phyloP scores from a whole-genome alignment of 2,113 vertebrate species.

The Dipodomys ordii region DNA sequence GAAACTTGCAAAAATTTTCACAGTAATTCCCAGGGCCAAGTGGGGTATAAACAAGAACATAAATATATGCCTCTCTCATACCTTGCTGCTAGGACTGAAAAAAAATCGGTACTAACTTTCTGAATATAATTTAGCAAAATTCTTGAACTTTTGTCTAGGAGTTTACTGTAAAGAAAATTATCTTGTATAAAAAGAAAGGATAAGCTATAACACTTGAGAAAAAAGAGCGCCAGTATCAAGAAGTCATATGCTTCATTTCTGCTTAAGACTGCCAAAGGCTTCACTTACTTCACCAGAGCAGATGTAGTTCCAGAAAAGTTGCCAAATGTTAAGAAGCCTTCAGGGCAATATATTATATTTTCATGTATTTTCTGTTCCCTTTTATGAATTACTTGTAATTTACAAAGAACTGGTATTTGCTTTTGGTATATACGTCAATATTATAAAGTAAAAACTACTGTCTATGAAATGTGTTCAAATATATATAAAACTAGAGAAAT shows the following conservation, averaged over 20 bases:
- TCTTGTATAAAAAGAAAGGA: neutral
- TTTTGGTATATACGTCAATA: conserved; percentile 30
- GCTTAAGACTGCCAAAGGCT: neutral
- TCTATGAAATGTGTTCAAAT: neutral
- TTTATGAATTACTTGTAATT: conserved; percentile 23
- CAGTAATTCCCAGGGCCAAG: conserved; percentile 20
- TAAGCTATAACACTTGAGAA: conserved; percentile 30
- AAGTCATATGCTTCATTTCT: conserved; percentile 19
- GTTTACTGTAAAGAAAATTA: conserved; percentile 32
- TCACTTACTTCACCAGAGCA: neutral
- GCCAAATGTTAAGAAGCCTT: conserved; percentile 14
- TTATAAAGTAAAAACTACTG: conserved; percentile 59
- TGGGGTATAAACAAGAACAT: neutral
- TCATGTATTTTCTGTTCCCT: neutral
- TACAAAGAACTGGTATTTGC: conserved; percentile 52
- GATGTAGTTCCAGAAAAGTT: neutral
- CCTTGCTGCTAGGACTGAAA: conserved; percentile 10
- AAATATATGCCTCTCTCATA: neutral
- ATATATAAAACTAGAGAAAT: conserved; percentile 31
- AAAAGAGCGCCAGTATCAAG: neutral
- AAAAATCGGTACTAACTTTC: neutral
- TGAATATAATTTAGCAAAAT: conserved; percentile 51
- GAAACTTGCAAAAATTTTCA: conserved; percentile 39
- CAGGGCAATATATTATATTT: neutral
- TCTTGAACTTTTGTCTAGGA: conserved; percentile 7